Evolutionary conservation across 2,113 vertebrate genomes (phyloP).

Genomic region (Thunnus thynnus): DNA sequence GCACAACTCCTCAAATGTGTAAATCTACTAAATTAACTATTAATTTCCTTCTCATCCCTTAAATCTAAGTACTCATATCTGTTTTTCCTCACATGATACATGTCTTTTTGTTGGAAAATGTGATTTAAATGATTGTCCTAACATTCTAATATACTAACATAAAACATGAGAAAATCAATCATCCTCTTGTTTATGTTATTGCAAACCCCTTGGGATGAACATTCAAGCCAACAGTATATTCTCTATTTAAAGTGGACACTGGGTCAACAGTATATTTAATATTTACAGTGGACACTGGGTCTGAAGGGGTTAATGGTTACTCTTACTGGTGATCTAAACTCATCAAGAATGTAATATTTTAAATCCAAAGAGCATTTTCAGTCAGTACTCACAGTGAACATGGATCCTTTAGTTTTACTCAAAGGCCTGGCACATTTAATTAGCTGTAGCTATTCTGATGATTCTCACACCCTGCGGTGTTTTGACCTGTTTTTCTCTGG

Average conservation of each 20-base stretch:
- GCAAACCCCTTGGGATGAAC: background rate
- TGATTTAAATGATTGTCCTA: too few species aligned
- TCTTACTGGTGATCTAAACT: slow-evolving; percentile 3
- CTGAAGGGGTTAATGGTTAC: background rate
- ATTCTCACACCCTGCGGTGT: slow-evolving; percentile 65
- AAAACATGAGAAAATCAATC: background rate
- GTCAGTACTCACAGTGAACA: slow-evolving; percentile 28
- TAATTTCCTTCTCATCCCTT: too few species aligned
- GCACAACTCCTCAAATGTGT: too few species aligned
- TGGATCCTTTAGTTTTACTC: slow-evolving; percentile 45
- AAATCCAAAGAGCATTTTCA: slow-evolving; percentile 34
- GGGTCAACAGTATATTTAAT: too few species aligned
- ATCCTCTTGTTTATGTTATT: background rate
- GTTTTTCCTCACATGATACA: too few species aligned
- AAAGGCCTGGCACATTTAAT: slow-evolving; percentile 63
- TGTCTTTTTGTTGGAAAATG: too few species aligned
- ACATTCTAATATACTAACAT: background rate
- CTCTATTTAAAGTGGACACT: background rate
- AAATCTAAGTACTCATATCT: too few species aligned
- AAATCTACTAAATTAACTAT: too few species aligned
- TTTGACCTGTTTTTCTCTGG: slow-evolving; percentile 76
- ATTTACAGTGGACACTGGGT: background rate
- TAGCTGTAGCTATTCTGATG: slow-evolving; percentile 61
- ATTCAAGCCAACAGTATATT: background rate
- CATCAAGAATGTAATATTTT: slow-evolving; percentile 28